These are phyloP conservation scores for Psylliodes chrysocephalus DNA, from an alignment of 2,888 invertebrate genomes.

Conservation along the genomic window DNA sequence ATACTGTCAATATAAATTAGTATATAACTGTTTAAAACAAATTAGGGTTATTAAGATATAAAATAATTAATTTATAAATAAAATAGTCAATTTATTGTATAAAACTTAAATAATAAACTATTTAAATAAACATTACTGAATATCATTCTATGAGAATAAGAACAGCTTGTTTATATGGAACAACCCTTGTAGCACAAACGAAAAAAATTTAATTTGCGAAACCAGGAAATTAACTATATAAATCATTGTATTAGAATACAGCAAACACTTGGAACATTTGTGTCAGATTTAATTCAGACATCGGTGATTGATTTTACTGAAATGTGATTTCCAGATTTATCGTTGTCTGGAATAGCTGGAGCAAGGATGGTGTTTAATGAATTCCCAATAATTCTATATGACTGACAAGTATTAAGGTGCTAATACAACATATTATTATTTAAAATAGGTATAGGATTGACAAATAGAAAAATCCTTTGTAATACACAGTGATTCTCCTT, in stretches of 20 bases:
- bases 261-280: constrained; percentile 14
- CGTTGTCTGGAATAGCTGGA: neutral
- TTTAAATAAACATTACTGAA: no score
- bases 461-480: no score
- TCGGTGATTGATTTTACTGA: constrained; percentile 15
- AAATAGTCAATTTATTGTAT: no score
- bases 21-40: no score
- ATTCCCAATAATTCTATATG: constrained; percentile 9
- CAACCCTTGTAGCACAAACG: neutral
- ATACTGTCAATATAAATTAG: no score
- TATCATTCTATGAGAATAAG: no score
- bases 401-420: neutral
- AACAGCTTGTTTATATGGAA: no score
- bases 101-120: no score
- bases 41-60: no score
- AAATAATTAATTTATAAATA: no score
- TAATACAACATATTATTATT: neutral
- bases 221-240: constrained; percentile 30
- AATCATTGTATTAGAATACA: constrained; percentile 28
- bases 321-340: constrained; percentile 25
- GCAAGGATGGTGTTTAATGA: constrained; percentile 8
- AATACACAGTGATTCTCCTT: no score
- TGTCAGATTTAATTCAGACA: constrained; percentile 21
- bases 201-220: constrained; percentile 17
- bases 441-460: no score